Percentiles rank a stretch among this genome's conserved stretches.
Evolutionary conservation across 2,797 vertebrate species (phyloP).

Genomic region (Neosilurus hyrtlii): DNA sequence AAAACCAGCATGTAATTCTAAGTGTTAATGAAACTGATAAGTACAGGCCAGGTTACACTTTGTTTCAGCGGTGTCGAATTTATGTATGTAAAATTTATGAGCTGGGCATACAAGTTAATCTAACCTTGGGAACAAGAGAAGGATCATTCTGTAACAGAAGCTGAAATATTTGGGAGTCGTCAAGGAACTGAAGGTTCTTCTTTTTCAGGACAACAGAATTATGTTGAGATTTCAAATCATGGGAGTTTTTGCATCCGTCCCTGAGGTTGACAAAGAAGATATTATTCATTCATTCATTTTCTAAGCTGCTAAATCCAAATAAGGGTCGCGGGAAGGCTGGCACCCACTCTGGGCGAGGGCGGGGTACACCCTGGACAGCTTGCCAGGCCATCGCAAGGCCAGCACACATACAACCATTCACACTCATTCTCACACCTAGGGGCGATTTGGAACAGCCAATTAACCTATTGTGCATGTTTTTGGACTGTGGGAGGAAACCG

Average conservation of each 20-base stretch:
- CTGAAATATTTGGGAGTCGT: slow-evolving; percentile 72
- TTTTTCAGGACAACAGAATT: slow-evolving; percentile 71
- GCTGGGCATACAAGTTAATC: slow-evolving; percentile 82
- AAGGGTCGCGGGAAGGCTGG: no score
- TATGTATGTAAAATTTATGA: slow-evolving; percentile 69
- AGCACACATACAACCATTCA: no score
- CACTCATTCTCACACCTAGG: no score
- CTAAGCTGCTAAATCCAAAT: no score
- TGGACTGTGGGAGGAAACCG: no score
- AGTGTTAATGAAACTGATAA: background rate
- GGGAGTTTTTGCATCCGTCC: slow-evolving; percentile 69
- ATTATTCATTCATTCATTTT: no score
- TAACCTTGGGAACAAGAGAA: slow-evolving; percentile 85
- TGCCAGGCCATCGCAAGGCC: no score
- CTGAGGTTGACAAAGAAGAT: slow-evolving; percentile 64
- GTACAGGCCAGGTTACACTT: background rate
- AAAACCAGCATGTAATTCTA: background rate
- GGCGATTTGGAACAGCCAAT: no score
- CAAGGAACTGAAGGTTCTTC: slow-evolving; percentile 68
- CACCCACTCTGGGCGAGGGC: no score
- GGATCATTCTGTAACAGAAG: slow-evolving; percentile 90
- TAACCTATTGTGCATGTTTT: no score
- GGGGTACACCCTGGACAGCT: no score
- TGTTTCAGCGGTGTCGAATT: background rate
- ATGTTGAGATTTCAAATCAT: slow-evolving; percentile 66